These are phyloP conservation scores for Dicentrarchus labrax DNA, from an alignment of 2,113 vertebrate genomes.

Conservation along the genomic window DNA sequence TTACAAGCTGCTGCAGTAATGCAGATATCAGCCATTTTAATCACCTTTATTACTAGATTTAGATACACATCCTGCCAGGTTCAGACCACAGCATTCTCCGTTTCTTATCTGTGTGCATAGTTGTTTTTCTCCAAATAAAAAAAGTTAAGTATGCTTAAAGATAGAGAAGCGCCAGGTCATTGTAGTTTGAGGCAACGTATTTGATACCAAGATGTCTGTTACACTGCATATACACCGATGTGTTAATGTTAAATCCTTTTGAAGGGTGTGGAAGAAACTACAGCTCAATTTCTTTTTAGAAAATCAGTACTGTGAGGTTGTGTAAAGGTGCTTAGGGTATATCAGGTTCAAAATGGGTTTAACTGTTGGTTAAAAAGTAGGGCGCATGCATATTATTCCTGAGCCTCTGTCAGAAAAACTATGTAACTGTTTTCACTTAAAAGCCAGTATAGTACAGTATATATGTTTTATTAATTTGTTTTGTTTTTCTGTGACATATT, in stretches of 20 bases:
- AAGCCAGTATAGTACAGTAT: background rate
- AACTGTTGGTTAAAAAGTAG: background rate
- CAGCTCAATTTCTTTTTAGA: conserved; percentile 21
- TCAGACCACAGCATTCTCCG: background rate
- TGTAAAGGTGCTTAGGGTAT: background rate
- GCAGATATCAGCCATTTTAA: background rate
- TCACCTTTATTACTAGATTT: conserved; percentile 2
- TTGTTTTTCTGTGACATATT: too few species aligned
- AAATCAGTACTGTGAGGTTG: conserved; percentile 14
- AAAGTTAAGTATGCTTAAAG: background rate
- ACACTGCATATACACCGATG: conserved; percentile 1
- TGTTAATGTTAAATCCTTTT: conserved; percentile 34
- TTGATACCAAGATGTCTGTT: conserved; percentile 19
- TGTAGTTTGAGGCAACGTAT: conserved; percentile 32
- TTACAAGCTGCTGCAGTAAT: background rate
- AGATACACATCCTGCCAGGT: background rate
- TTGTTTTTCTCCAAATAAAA: background rate
- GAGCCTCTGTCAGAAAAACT: background rate
- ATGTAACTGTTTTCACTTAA: background rate
- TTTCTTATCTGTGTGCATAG: conserved; percentile 5
- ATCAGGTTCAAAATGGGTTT: background rate
- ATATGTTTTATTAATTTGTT: background rate
- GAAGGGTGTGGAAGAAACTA: conserved; percentile 37
- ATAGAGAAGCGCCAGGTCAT: background rate
- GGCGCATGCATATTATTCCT: background rate